Evolutionary conservation across 2,113 vertebrate species (phyloP).

Genomic region (Hippolais icterina): DNA sequence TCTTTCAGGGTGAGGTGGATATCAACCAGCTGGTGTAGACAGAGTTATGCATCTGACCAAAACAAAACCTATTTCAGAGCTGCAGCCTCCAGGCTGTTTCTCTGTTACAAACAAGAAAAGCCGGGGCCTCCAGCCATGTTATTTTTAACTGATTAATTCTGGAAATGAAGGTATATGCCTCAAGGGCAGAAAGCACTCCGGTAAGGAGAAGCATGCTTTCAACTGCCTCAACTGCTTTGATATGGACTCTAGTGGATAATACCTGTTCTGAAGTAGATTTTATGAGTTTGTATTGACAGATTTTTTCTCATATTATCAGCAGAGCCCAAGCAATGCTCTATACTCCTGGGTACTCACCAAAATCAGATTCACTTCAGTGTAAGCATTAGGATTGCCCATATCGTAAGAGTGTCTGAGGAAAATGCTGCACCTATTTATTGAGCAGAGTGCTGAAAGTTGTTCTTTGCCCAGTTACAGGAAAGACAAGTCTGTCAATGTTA

Average conservation of each 20-base stretch:
- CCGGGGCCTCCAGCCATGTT: not conserved
- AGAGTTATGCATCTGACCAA: not conserved
- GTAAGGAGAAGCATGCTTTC: not conserved
- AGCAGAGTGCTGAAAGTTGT: not conserved
- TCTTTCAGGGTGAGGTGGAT: constrained; percentile 25
- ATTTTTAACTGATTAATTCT: constrained; percentile 44
- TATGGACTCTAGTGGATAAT: not conserved
- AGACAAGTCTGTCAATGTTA: not conserved
- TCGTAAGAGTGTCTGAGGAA: not conserved
- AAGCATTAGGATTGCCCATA: not conserved
- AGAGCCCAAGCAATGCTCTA: not conserved
- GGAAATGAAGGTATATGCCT: not conserved
- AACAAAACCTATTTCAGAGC: not conserved
- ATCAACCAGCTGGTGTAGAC: constrained; percentile 41
- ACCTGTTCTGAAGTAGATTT: not conserved
- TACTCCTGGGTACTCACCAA: not conserved
- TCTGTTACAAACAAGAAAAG: not conserved
- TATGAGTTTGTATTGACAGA: not conserved
- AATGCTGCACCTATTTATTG: not conserved
- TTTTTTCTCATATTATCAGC: not conserved
- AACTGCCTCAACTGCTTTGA: not conserved
- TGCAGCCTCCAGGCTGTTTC: not conserved
- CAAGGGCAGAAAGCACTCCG: not conserved
- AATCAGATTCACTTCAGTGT: not conserved
- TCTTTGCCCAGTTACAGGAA: not conserved